Conservation (phyloP, 2,113 vertebrate genomes). For the Callipepla squamata region DNA sequence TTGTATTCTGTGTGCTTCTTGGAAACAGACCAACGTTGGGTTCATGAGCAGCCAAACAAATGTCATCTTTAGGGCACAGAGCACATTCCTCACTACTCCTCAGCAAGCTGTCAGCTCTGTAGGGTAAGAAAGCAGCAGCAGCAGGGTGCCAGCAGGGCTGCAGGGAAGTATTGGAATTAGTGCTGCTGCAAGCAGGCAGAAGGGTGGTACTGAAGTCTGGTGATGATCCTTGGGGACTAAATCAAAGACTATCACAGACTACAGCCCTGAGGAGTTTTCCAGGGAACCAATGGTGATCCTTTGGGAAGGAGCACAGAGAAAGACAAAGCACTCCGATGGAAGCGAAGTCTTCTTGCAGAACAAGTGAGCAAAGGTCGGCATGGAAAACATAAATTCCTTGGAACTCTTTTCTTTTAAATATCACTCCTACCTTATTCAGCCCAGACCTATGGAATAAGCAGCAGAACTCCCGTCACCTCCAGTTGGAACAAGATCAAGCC, state of each 20-base stretch:
- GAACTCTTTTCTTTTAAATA: neutral
- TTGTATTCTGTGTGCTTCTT: neutral
- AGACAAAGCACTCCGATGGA: neutral
- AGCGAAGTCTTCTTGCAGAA: neutral
- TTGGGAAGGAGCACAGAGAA: neutral
- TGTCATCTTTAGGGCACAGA: neutral
- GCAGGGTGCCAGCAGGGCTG: neutral
- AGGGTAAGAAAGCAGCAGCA: neutral
- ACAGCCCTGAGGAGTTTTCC: neutral
- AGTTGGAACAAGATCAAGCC: neutral
- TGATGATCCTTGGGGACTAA: neutral
- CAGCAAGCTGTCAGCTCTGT: neutral
- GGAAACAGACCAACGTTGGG: neutral
- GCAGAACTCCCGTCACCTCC: neutral
- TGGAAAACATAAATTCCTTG: neutral
- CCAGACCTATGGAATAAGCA: neutral
- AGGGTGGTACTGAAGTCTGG: neutral
- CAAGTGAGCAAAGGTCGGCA: neutral
- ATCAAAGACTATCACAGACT: neutral
- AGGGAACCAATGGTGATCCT: neutral
- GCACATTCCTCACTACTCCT: neutral
- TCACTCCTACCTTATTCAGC: neutral
- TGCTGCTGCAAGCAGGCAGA: neutral
- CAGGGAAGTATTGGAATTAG: fast-evolving
- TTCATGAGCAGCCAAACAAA: neutral